Percentiles rank a stretch among this genome's conserved stretches.
Conservation (phyloP, 2,888 invertebrate genomes). For the Zhengitettix transpicula region DNA sequence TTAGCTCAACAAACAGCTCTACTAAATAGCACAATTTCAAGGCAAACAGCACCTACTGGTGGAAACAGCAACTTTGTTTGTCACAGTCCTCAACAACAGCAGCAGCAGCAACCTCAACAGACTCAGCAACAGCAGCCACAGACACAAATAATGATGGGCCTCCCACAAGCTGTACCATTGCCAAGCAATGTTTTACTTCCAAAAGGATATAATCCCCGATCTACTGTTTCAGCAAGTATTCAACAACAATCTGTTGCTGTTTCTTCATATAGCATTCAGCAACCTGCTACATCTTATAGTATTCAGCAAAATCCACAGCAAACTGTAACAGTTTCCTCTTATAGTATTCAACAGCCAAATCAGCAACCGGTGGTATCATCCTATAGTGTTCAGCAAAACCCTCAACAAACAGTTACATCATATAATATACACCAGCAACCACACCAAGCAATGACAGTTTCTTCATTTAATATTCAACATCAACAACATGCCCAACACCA, state of each 20-base stretch:
- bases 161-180: slow-evolving; percentile 20
- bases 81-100: slow-evolving; percentile 22
- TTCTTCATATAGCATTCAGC: no score
- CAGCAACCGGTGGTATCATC: no score
- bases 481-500: neutral
- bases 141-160: slow-evolving; percentile 23
- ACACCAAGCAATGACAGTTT: neutral
- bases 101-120: slow-evolving; percentile 27
- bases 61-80: slow-evolving; percentile 7
- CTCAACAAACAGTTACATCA: neutral
- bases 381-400: neutral
- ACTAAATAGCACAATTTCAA: slow-evolving; percentile 64
- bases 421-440: neutral
- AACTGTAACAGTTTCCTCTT: no score
- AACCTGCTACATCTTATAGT: no score
- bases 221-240: neutral
- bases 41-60: slow-evolving; percentile 29
- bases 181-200: slow-evolving; percentile 12
- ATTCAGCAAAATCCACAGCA: no score
- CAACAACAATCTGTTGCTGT: no score
- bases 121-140: slow-evolving; percentile 32
- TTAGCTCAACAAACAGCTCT: slow-evolving; percentile 79
- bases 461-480: neutral
- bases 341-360: no score
- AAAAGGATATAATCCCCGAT: neutral